Evolutionary conservation across 2,797 vertebrate genomes (phyloP).

Genomic region (Jordanella pulchra): DNA sequence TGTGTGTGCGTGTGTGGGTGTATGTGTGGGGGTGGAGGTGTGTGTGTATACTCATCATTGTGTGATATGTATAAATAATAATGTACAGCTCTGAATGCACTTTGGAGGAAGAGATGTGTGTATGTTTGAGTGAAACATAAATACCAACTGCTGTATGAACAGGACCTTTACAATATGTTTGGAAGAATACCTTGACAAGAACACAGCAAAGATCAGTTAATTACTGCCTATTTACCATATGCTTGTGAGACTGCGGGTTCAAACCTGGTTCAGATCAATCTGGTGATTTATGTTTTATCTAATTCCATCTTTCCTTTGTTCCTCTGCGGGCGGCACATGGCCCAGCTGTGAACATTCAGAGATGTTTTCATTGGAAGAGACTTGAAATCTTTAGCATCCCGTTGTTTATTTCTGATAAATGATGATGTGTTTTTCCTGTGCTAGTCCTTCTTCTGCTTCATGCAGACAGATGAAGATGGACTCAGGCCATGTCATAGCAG

Average conservation of each 20-base stretch:
- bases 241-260: conserved; percentile 61
- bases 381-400: conserved; percentile 3
- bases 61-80: conserved; percentile 29
- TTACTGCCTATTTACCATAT: conserved; percentile 69
- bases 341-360: conserved; percentile 23
- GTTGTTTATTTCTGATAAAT: conserved; percentile 15
- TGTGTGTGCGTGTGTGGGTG: not conserved
- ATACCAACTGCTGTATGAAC: conserved; percentile 33
- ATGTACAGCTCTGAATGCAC: conserved; percentile 13
- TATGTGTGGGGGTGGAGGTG: not conserved
- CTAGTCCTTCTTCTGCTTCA: conserved; percentile 12
- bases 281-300: conserved; percentile 51
- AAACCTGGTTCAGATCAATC: conserved; percentile 66
- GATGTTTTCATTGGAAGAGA: conserved; percentile 19
- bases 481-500: conserved; percentile 34
- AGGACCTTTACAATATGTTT: conserved; percentile 58
- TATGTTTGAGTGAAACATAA: conserved; percentile 4
- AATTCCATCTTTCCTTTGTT: conserved; percentile 28
- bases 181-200: conserved; percentile 57
- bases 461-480: conserved; percentile 18
- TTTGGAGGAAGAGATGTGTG: not conserved
- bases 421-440: conserved; percentile 11
- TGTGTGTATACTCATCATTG: conserved; percentile 9
- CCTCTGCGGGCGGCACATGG: conserved; percentile 16
- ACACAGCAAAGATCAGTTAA: conserved; percentile 60